A percentile compares a stretch with the other conserved stretches of the same genome.
Evolutionary conservation across 2,797 vertebrate genomes (phyloP).

Genomic region (Anguilla marmorata): DNA sequence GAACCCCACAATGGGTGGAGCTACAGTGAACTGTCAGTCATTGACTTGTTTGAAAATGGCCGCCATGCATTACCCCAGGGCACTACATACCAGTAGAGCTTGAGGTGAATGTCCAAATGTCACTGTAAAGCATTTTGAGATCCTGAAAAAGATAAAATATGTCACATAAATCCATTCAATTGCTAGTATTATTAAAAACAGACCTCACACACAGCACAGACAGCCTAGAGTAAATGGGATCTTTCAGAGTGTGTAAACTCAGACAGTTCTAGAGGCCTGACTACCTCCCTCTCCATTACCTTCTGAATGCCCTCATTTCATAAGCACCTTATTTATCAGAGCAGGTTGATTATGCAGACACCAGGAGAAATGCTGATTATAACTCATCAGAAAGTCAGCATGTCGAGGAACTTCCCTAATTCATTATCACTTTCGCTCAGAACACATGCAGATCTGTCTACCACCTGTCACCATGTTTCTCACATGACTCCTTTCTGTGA

Average conservation of each 20-base stretch:
- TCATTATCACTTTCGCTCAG: not conserved
- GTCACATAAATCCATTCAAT: not conserved
- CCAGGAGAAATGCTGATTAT: not conserved
- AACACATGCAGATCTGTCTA: not conserved
- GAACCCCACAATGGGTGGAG: too few species aligned
- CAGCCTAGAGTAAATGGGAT: not conserved
- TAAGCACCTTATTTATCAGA: not conserved
- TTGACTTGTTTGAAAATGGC: too few species aligned
- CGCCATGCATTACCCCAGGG: too few species aligned
- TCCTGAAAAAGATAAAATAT: not conserved
- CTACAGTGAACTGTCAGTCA: too few species aligned
- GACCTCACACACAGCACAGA: not conserved
- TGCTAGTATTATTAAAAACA: not conserved
- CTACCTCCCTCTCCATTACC: not conserved
- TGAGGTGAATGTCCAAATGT: not conserved
- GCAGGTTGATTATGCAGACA: not conserved
- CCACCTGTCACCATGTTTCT: not conserved
- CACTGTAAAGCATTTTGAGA: not conserved
- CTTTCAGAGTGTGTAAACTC: not conserved
- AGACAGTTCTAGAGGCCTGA: not conserved
- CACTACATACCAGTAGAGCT: not conserved
- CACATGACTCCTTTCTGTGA: not conserved
- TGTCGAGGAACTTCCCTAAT: not conserved
- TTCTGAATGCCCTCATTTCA: not conserved
- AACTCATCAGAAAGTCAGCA: not conserved